Evolutionary conservation across 2,888 invertebrate species (phyloP).

Genomic region (Aquatica leii): DNA sequence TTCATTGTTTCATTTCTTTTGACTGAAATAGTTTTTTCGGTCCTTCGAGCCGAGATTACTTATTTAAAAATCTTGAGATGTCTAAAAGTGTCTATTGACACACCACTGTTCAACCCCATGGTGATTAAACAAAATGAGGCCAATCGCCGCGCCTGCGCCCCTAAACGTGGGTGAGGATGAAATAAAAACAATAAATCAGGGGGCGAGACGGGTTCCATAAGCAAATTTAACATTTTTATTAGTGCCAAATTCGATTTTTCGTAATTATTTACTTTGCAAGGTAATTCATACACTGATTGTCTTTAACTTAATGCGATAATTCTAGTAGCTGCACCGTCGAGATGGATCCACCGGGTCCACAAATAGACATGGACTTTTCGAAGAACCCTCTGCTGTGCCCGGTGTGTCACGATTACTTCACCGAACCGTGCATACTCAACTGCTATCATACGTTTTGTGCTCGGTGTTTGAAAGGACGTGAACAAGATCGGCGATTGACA

Average conservation of each 20-base stretch:
- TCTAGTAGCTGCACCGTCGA: conserved; percentile 45
- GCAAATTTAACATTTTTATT: background rate
- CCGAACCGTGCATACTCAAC: conserved; percentile 72
- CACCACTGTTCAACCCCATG: too few relatives aligned
- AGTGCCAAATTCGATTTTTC: conserved; percentile 19
- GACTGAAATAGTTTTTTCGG: too few relatives aligned
- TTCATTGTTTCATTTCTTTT: too few relatives aligned
- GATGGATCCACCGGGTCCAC: conserved; percentile 58
- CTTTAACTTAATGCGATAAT: conserved; percentile 7
- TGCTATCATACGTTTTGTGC: conserved; percentile 78
- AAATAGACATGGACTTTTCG: conserved; percentile 56
- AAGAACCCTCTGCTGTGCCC: conserved; percentile 73
- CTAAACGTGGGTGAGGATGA: conserved; percentile 36
- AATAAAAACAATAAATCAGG: conserved; percentile 20
- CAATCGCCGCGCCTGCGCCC: conserved; percentile 31
- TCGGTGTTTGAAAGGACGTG: conserved; percentile 69
- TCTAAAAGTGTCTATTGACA: too few relatives aligned
- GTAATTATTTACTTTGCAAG: conserved; percentile 43
- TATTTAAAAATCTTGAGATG: too few relatives aligned
- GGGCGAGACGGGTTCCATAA: too few relatives aligned
- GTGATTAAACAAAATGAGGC: conserved; percentile 9
- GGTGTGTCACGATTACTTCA: conserved; percentile 73
- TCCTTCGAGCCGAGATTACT: too few relatives aligned
- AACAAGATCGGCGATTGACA: conserved; percentile 68
- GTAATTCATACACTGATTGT: conserved; percentile 17